Base-by-base conservation (phyloP, 2,888 invertebrate species). In the Melikaiella ostensackeni region DNA sequence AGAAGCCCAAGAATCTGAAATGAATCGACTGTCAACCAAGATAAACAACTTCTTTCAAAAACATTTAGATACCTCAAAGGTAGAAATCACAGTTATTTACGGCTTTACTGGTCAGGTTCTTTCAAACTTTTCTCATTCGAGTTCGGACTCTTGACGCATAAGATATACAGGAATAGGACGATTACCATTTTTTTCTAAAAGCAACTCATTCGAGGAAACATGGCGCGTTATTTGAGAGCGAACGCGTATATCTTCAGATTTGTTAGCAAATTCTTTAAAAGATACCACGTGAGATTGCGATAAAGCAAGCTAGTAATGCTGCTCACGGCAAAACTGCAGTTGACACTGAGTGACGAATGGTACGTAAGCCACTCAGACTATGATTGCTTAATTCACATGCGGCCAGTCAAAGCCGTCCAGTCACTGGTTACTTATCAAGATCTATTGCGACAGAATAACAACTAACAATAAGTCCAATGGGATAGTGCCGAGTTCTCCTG, bases 351-450 rank as follows among this genome's bases (percentile, higher is more conserved):
- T 88, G 87, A 89, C 85, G 87, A 89, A 89, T 86, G 87, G 83
- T 76, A 81, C 83, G 83, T 82, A 85, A 80, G 85, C 83, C 81
- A 80, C 84, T 80, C 84, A 79, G 82, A 85, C 84, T 85, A 85
- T 87, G 88, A 89, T 89, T 88, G 87, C 87, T 89, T 87, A 88
- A 89, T 89, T 88, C 88, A 83, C 87, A 85, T 86, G 86, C 86
- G 87, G 84, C 81, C 84, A 82, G 84, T 84, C 85, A 84, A 83
- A 85, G 87, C 85, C 85, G 82, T 82, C 84, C 84, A 85, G 84
- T 83, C 85, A 82, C 80, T 83, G 79, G 79, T 80, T 81, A 84
- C 83, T 89, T 89, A 89, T 89, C 89, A 84, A 83, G 87, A 89
- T 89, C 87, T 86, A 87, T 86, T 84, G 84, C 85, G 79, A 81